Percentiles rank a stretch among this genome's conserved stretches.
Evolutionary conservation across 2,113 vertebrate genomes (phyloP).

Genomic region (Osmerus mordax): DNA sequence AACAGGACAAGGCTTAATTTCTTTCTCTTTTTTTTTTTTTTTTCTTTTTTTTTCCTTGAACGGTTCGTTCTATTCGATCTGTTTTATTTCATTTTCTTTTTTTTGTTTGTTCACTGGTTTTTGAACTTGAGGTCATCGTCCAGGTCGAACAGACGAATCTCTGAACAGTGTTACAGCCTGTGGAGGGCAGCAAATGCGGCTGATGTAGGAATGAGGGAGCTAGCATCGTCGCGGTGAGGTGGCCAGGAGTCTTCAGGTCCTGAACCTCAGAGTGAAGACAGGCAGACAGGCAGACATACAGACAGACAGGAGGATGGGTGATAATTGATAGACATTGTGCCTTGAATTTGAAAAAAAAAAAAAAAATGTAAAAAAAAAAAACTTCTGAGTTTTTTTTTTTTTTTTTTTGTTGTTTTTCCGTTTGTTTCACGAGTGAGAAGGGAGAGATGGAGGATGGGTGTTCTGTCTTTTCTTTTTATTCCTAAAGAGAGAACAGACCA

Average conservation of each 20-base stretch:
- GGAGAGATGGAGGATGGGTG: conserved; percentile 27
- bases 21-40: conserved; percentile 34
- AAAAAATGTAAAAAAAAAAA: conserved; percentile 45
- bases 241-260: conserved; percentile 51
- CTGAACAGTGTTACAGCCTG: conserved; percentile 67
- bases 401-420: conserved; percentile 48
- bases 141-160: conserved; percentile 63
- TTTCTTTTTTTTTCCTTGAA: conserved; percentile 29
- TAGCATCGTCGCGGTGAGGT: conserved; percentile 51
- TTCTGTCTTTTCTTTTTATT: conserved; percentile 37
- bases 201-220: conserved; percentile 43
- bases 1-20: conserved; percentile 73
- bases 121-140: conserved; percentile 68
- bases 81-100: conserved; percentile 32
- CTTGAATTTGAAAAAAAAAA: conserved; percentile 75
- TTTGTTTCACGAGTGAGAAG: conserved; percentile 56
- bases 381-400: conserved; percentile 62
- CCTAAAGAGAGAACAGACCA: conserved; percentile 48
- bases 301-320: conserved; percentile 35
- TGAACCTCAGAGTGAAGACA: conserved; percentile 39
- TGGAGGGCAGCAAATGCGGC: conserved; percentile 37
- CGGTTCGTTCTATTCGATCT: conserved; percentile 59
- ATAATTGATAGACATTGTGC: conserved; percentile 77
- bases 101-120: conserved; percentile 66
- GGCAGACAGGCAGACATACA: conserved; percentile 24